These are phyloP conservation scores for Miniopterus natalensis DNA, from an alignment of 2,113 vertebrate species.

Conservation along the genomic window DNA sequence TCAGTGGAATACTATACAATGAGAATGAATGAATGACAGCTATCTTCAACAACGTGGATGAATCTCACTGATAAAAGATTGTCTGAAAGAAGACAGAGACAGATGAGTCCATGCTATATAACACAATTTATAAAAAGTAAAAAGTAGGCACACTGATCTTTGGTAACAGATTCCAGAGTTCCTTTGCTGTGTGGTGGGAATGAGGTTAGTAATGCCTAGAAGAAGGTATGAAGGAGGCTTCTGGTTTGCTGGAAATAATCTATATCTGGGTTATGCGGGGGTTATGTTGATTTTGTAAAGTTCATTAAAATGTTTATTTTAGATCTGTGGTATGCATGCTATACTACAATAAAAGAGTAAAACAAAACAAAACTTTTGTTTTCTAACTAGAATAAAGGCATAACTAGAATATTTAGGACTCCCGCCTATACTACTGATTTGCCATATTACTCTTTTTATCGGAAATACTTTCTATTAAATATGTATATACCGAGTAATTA, in stretches of 20 bases:
- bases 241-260: neutral
- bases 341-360: neutral
- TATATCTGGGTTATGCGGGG: neutral
- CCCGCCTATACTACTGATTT: neutral
- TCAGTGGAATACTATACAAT: neutral
- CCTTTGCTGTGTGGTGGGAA: neutral
- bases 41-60: neutral
- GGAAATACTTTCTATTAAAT: neutral
- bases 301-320: slow-evolving; percentile 1
- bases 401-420: neutral
- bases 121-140: neutral
- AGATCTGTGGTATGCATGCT: neutral
- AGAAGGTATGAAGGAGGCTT: neutral
- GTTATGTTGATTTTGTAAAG: neutral
- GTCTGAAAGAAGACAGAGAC: neutral
- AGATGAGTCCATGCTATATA: neutral
- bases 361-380: neutral
- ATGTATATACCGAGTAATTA: neutral
- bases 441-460: neutral
- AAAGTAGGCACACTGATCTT: neutral
- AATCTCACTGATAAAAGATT: neutral
- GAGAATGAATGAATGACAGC: neutral
- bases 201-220: neutral
- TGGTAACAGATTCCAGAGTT: neutral
- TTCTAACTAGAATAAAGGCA: neutral